Evolutionary conservation across 2,113 vertebrate species (phyloP).

Genomic region (Callocephalon fimbriatum): DNA sequence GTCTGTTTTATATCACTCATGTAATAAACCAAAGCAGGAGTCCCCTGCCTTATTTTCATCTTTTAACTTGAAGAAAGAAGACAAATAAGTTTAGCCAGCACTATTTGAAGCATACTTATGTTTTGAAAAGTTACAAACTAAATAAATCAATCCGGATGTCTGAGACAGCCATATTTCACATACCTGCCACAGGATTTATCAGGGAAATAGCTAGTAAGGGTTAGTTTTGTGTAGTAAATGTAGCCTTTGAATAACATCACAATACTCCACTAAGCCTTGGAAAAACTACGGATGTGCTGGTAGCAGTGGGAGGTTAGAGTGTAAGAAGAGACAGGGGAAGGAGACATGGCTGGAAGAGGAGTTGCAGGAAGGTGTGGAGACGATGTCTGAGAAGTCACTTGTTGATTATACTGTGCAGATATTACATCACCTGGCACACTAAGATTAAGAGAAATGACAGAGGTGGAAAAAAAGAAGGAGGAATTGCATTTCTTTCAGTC

Average conservation of each 20-base stretch:
- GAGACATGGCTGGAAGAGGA: neutral
- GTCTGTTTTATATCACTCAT: neutral
- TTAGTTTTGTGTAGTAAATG: neutral
- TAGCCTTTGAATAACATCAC: neutral
- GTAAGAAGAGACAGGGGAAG: neutral
- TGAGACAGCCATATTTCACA: neutral
- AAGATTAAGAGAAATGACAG: neutral
- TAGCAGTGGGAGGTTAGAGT: neutral
- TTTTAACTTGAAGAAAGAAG: neutral
- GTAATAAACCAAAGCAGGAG: neutral
- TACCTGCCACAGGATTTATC: neutral
- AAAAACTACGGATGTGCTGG: neutral
- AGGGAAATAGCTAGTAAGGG: neutral
- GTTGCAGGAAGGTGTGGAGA: neutral
- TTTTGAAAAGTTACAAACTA: neutral
- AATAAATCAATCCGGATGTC: neutral
- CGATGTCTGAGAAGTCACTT: neutral
- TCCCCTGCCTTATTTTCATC: neutral
- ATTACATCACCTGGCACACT: neutral
- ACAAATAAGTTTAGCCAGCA: neutral
- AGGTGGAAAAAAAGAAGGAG: accelerated
- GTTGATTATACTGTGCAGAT: neutral
- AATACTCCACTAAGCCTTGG: neutral
- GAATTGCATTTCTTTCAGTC: neutral
- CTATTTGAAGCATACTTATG: neutral